These are phyloP conservation scores for Ferrisia virgata DNA, from an alignment of 2,888 invertebrate species.

Conservation along the genomic window DNA sequence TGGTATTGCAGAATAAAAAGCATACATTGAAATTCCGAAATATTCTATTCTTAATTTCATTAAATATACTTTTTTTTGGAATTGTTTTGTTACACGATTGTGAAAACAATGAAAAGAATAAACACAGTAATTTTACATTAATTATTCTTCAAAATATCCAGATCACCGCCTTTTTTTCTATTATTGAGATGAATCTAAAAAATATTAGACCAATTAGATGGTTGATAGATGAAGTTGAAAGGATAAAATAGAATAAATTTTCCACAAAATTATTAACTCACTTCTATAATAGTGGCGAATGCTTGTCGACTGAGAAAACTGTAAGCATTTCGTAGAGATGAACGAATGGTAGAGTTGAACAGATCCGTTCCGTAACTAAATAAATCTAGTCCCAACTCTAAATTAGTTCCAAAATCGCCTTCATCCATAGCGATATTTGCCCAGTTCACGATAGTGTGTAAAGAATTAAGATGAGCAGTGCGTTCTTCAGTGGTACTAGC, in stretches of 20 bases:
- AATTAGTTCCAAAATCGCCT: conserved; percentile 88
- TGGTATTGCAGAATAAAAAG: not conserved
- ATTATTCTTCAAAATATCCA: conserved; percentile 42
- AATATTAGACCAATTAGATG: conserved; percentile 47
- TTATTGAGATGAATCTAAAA: conserved; percentile 70
- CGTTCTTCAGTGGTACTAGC: conserved; percentile 61
- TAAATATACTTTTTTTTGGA: not conserved
- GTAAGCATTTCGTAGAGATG: conserved; percentile 72
- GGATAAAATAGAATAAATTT: not conserved
- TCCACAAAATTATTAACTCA: conserved; percentile 50
- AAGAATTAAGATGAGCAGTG: conserved; percentile 62
- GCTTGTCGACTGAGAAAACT: conserved; percentile 67
- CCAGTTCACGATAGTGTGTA: conserved; percentile 78
- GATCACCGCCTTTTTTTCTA: conserved; percentile 60
- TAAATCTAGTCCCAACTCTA: conserved; percentile 83
- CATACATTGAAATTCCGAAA: not conserved
- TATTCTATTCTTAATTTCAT: not conserved
- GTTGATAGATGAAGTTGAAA: not conserved
- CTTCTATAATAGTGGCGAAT: conserved; percentile 70
- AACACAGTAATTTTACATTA: conserved; percentile 25
- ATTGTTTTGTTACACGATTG: not conserved
- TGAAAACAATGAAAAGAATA: conserved; percentile 22
- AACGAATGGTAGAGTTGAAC: conserved; percentile 65
- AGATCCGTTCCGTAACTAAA: conserved; percentile 71
- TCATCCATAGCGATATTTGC: conserved; percentile 91